Conservation (phyloP, 2,797 vertebrate genomes). For the Rachycentron canadum region DNA sequence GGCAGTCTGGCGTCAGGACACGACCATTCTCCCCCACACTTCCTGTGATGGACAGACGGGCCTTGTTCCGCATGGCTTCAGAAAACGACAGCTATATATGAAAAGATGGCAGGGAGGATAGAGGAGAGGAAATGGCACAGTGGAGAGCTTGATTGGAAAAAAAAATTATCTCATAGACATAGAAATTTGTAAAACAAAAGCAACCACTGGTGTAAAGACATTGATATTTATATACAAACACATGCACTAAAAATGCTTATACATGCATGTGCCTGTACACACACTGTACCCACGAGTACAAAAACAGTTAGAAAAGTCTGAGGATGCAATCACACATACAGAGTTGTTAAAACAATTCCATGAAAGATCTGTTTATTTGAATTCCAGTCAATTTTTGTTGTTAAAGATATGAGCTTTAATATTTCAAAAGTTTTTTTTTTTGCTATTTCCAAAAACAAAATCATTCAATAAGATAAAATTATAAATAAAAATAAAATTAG, state of each 20-base stretch:
- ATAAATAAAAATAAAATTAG: no score
- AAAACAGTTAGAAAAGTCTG: constrained; percentile 23
- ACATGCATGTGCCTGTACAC: constrained; percentile 66
- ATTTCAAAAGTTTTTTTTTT: background rate
- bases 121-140: constrained; percentile 57
- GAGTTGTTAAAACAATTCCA: background rate
- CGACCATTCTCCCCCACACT: constrained; percentile 97
- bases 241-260: constrained; percentile 48
- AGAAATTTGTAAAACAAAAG: constrained; percentile 22
- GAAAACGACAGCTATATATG: constrained; percentile 93
- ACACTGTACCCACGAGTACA: constrained; percentile 14
- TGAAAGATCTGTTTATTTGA: background rate
- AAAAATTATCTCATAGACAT: background rate
- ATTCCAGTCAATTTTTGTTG: background rate
- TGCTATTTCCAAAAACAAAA: background rate
- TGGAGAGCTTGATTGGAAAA: constrained; percentile 41
- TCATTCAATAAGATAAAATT: background rate
- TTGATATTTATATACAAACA: constrained; percentile 24
- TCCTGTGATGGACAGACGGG: constrained; percentile 98
- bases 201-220: background rate
- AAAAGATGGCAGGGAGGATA: constrained; percentile 66
- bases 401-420: background rate
- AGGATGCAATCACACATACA: constrained; percentile 52
- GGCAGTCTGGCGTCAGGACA: constrained; percentile 96
- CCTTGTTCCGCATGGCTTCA: constrained; percentile 99